These are phyloP conservation scores for Drosophila atripex DNA, from an alignment of 2,888 invertebrate genomes.

Conservation along the genomic window DNA sequence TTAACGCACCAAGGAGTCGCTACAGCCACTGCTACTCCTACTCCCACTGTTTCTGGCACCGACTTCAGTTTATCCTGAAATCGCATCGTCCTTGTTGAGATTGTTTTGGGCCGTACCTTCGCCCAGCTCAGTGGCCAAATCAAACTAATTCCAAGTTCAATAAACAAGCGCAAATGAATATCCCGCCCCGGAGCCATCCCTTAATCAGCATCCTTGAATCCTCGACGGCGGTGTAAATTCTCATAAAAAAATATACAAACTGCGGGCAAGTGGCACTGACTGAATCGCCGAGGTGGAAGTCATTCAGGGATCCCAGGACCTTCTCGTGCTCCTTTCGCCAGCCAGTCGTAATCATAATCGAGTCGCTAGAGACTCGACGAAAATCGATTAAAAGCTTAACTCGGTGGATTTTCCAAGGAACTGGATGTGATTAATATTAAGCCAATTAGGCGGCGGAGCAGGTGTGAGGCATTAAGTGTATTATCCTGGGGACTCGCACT, in stretches of 20 bases:
- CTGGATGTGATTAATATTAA: slow-evolving; percentile 46
- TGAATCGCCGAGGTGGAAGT: slow-evolving; percentile 28
- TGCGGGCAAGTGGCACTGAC: slow-evolving; percentile 30
- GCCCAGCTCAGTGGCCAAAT: slow-evolving; percentile 50
- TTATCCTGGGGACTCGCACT: not conserved
- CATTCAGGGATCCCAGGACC: slow-evolving; percentile 35
- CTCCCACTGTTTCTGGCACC: not conserved
- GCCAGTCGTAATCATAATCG: slow-evolving; percentile 68
- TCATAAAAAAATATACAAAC: slow-evolving; percentile 57
- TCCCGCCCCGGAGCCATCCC: slow-evolving; percentile 36
- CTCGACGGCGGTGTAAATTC: slow-evolving; percentile 54
- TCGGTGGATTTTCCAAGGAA: slow-evolving; percentile 46
- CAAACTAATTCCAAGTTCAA: slow-evolving; percentile 78
- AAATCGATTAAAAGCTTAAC: slow-evolving; percentile 76
- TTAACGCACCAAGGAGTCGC: slow-evolving; percentile 50
- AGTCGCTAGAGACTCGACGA: slow-evolving; percentile 51
- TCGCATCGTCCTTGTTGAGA: slow-evolving; percentile 43
- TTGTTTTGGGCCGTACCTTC: slow-evolving; percentile 32
- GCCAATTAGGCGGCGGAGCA: slow-evolving; percentile 19
- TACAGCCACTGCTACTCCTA: not conserved
- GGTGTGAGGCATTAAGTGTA: slow-evolving; percentile 3
- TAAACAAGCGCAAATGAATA: slow-evolving; percentile 57
- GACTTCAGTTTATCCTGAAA: slow-evolving; percentile 55
- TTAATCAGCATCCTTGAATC: slow-evolving; percentile 54
- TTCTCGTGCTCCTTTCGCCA: slow-evolving; percentile 5